Evolutionary conservation across 2,888 invertebrate species (phyloP), one percentile per base, ranked within the genome.

Genomic region (Drosophila paracracens): DNA sequence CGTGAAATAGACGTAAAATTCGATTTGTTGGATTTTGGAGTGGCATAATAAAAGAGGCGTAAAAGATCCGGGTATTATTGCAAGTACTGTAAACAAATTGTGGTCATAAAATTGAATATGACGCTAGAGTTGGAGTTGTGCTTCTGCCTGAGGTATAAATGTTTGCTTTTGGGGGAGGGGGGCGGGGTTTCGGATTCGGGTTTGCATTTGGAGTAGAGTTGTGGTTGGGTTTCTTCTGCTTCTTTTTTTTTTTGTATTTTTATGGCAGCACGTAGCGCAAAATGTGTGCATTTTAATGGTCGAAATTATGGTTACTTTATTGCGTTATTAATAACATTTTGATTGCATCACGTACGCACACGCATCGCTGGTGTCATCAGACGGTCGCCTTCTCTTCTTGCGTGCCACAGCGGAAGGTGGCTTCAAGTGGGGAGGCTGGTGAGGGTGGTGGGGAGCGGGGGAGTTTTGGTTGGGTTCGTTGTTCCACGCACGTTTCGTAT

Each of bases 221-320:
- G 11, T 6, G 25, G 8, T 56, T 38, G 4, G 2, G 2, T 33
- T 52, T 33, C 53, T 16, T 10, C 35, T 27, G 27, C 18, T 27
- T 46, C 16, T 18, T 38, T 59, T 56, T 46, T 27, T 27, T 57
- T 27, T 13, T 21, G n/a, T 21, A 52, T 31, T 50, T 57, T 67
- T 61, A 67, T 71, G 58, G 13, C n/a, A 54, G 63, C 83, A 87
- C 83, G 88, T 86, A 88, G 70, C 69, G 71, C 57, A 59, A 85
- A 85, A 74, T 89, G 89, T 89, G 89, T 82, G 83, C 83, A 85
- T 88, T 89, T 90, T 85, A 88, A 87, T 87, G 90, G 71, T 74
- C 76, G 73, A 88, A 88, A 82, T 89, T 78, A 89, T 88, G 90
- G 82, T 85, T 88, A 85, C 76, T 82, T 89, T 89, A 89, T 85